These are phyloP conservation scores for Polypterus senegalus DNA, from an alignment of 2,113 vertebrate genomes.

Conservation along the genomic window DNA sequence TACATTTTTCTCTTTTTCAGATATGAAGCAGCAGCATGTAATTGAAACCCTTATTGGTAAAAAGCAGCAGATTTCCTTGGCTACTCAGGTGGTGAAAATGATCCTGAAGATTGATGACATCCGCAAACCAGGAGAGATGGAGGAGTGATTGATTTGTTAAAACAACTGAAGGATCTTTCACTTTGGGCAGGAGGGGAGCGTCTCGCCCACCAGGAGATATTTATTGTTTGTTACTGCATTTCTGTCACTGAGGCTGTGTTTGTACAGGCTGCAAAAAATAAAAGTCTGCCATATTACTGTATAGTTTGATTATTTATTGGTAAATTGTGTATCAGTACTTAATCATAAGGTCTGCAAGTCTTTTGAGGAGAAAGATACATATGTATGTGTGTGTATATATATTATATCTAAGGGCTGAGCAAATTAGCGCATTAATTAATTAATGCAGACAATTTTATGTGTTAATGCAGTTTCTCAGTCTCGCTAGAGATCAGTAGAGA, in stretches of 20 bases:
- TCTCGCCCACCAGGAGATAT: conserved; percentile 28
- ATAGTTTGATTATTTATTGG: too few relatives aligned
- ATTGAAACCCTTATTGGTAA: conserved; percentile 95
- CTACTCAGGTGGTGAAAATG: conserved; percentile 93
- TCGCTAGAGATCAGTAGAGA: too few relatives aligned
- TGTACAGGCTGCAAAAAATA: conserved; percentile 37
- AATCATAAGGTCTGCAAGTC: too few relatives aligned
- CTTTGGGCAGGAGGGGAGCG: too few relatives aligned
- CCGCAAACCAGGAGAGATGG: conserved; percentile 76
- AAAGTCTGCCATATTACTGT: conserved; percentile 20
- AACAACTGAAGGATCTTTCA: too few relatives aligned
- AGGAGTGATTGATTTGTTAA: conserved; percentile 51
- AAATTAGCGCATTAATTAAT: too few relatives aligned
- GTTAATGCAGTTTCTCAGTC: too few relatives aligned
- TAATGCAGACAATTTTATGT: too few relatives aligned
- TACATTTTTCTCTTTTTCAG: conserved; percentile 37
- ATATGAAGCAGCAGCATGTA: conserved; percentile 94
- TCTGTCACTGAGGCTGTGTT: conserved; percentile 26
- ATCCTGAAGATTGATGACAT: conserved; percentile 96
- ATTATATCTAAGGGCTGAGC: too few relatives aligned
- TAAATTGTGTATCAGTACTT: too few relatives aligned
- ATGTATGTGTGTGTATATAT: too few relatives aligned
- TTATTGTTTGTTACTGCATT: conserved; percentile 50
- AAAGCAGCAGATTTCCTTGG: conserved; percentile 90
- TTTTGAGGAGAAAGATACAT: too few relatives aligned